Base-by-base conservation (phyloP, 1,140 invertebrate genomes). In the Drosophila subobscura region DNA sequence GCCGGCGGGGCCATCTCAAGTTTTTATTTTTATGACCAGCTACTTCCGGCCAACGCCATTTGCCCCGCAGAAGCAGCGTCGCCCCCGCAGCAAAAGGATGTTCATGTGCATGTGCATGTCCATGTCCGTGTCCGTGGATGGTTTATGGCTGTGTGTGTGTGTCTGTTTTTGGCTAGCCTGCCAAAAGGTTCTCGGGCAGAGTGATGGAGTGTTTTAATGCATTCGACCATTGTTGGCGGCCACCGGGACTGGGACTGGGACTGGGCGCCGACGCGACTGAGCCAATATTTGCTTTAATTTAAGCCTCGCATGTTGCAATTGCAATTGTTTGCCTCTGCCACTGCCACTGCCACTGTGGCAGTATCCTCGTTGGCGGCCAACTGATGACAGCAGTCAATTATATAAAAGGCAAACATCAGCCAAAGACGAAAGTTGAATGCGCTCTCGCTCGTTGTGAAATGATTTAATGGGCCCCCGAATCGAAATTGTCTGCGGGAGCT, bases 1-100 rank as follows among this genome's bases (percentile, higher is more conserved):
- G 74, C 67, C 76, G 78, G 64, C 16, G 16, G 16, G 33, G 33
- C 64, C 79, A 88, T 89, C 79, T 89, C 72, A 64, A 83, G 78
- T 86, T 86, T 86, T 86, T 86, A 86, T 86, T 86, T 86, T 86
- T 86, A 86, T 86, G 84, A 89, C 71, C 83, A 59, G 84, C 83
- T 83, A 86, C 83, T 86, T 83, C 83, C 83, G 84, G 81, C 44
- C 74, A 86, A 74, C 74, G 83, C 78, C 83, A 88, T 73, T 71
- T 72, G 52, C 76, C 65, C 57, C 46, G 5, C 33, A 7, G 51
- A 27, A 6, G 40, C 4, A 50, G 5, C 60, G 46, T 67, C 76
- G 64, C 70, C 77, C 70, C 61, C 77, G 66, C 46, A 20, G 4
- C 40, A 46, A 7, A 46, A 16, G 51, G 51, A 33, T 33, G 29